A percentile compares a stretch with the other conserved stretches of the same genome.
Conservation (phyloP, 2,888 invertebrate genomes). For the Zelleria hepariella region DNA sequence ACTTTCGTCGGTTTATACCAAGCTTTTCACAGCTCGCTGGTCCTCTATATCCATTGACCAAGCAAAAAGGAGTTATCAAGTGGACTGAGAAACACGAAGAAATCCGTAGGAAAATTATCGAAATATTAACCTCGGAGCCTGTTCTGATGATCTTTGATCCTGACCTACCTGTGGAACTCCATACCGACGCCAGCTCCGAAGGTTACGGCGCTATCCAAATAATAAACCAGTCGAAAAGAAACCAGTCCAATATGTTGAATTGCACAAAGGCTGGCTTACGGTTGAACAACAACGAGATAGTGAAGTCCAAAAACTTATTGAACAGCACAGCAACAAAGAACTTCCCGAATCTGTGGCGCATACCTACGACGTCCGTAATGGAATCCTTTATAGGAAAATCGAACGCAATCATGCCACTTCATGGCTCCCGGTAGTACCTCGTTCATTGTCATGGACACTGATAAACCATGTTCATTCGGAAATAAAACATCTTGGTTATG, state of each 20-base stretch:
- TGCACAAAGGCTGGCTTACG: slow-evolving; percentile 8
- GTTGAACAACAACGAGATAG: slow-evolving; percentile 7
- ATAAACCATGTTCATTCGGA: slow-evolving; percentile 21
- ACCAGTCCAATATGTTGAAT: not conserved
- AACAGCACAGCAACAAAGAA: not conserved
- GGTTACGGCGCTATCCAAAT: slow-evolving; percentile 5
- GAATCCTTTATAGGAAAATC: slow-evolving; percentile 7
- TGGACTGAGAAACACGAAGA: slow-evolving; percentile 16
- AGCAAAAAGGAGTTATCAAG: slow-evolving; percentile 15
- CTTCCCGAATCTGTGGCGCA: not conserved
- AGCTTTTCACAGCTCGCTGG: not conserved
- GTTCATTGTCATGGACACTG: slow-evolving; percentile 21
- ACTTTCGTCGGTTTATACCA: not conserved
- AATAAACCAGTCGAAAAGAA: slow-evolving; percentile 6
- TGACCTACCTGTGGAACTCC: not conserved
- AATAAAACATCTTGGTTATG: slow-evolving; percentile 20
- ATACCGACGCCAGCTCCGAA: slow-evolving; percentile 5
- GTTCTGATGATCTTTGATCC: slow-evolving; percentile 7
- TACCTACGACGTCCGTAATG: not conserved
- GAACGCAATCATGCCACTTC: slow-evolving; percentile 15
- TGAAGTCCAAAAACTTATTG: not conserved
- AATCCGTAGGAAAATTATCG: slow-evolving; percentile 9
- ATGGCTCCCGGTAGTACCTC: slow-evolving; percentile 20
- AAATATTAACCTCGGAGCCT: not conserved
- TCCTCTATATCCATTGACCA: slow-evolving; percentile 22